phyloP scores from a whole-genome alignment of 2,797 vertebrate species.

The Xiphorhynchus erythropygius region DNA sequence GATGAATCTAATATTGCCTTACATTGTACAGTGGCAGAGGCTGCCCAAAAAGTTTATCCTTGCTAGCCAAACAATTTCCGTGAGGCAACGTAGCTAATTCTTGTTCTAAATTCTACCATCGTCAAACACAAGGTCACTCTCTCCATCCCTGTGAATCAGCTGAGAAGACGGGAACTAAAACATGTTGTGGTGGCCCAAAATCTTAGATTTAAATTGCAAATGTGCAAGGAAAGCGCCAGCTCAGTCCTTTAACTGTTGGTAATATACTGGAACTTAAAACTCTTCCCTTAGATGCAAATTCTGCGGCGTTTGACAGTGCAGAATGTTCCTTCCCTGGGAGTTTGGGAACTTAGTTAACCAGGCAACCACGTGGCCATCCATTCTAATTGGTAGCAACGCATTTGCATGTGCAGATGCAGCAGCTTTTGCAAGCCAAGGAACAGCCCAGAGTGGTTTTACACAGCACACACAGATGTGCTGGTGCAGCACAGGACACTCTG shows the following conservation, averaged over 20 bases:
- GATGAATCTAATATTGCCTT: neutral
- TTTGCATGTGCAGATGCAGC: conserved; percentile 14
- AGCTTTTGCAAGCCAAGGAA: neutral
- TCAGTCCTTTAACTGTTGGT: neutral
- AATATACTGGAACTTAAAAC: conserved; percentile 5
- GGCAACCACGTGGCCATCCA: neutral
- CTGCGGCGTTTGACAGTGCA: neutral
- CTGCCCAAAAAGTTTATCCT: conserved; percentile 19
- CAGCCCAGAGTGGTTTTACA: neutral
- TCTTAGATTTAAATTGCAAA: conserved; percentile 23
- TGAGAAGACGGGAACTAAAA: neutral
- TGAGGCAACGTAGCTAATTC: neutral
- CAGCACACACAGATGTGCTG: neutral
- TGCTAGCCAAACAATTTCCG: neutral
- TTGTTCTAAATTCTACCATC: neutral
- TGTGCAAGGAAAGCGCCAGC: neutral
- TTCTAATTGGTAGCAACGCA: conserved; percentile 7
- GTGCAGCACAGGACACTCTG: neutral
- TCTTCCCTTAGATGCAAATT: neutral
- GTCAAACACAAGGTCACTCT: neutral
- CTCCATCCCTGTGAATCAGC: neutral
- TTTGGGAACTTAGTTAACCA: neutral
- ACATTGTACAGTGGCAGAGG: neutral
- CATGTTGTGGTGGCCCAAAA: neutral
- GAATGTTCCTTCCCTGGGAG: neutral